Evolutionary conservation across 2,113 vertebrate species (phyloP).

Genomic region (Sialia sialis): DNA sequence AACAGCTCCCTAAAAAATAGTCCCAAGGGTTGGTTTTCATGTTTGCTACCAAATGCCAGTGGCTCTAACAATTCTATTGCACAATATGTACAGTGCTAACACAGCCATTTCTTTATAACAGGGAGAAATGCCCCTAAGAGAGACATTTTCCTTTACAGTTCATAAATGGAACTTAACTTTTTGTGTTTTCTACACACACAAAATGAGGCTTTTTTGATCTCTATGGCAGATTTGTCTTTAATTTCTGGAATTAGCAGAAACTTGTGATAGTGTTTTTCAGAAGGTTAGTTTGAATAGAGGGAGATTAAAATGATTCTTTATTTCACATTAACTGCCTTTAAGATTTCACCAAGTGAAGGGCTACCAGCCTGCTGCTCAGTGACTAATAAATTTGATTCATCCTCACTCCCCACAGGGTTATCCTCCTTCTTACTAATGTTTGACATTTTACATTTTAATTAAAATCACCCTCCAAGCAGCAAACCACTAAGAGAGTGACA

Average conservation of each 20-base stretch:
- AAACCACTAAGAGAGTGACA: constrained; percentile 61
- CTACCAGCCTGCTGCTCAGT: constrained; percentile 65
- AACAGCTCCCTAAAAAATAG: neutral
- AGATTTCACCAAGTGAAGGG: constrained; percentile 54
- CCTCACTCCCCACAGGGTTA: constrained; percentile 51
- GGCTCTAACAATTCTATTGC: neutral
- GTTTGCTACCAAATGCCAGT: neutral
- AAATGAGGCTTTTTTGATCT: neutral
- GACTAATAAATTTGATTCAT: constrained; percentile 72
- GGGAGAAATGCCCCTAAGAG: neutral
- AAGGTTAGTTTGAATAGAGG: neutral
- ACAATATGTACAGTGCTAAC: neutral
- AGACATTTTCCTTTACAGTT: neutral
- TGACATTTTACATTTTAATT: constrained; percentile 77
- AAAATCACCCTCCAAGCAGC: constrained; percentile 69
- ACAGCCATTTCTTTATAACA: neutral
- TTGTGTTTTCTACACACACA: neutral
- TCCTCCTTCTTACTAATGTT: constrained; percentile 66
- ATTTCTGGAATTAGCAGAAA: constrained; percentile 17
- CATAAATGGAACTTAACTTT: neutral
- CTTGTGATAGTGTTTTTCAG: neutral
- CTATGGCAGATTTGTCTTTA: constrained; percentile 1
- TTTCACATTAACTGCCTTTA: constrained; percentile 6
- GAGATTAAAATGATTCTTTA: constrained; percentile 14
- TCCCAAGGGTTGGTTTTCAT: neutral